Conservation (phyloP, 2,113 vertebrate species). For the Verasper variegatus region DNA sequence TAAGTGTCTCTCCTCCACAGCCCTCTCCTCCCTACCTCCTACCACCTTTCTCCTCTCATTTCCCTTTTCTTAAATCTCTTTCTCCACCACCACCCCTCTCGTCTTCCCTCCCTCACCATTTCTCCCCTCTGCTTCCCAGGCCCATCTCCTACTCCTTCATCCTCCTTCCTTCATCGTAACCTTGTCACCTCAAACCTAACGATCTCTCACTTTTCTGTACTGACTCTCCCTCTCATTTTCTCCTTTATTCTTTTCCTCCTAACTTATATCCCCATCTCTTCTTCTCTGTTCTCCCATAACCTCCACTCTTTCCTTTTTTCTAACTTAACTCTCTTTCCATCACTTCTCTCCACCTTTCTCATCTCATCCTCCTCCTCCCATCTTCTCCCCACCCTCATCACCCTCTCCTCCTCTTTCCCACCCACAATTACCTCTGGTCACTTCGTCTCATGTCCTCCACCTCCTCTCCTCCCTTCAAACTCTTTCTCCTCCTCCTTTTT, state of each 20-base stretch:
- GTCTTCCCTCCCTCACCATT: not conserved
- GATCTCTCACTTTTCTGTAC: too few species aligned
- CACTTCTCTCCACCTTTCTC: too few species aligned
- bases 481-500: not conserved
- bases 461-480: not conserved
- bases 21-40: not conserved
- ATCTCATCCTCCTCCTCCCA: too few species aligned
- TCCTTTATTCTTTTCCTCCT: not conserved
- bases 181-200: not conserved
- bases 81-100: not conserved
- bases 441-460: not conserved
- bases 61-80: constrained; percentile 4
- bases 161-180: not conserved
- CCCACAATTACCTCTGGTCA: too few species aligned
- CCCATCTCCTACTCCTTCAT: not conserved
- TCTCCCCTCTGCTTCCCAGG: too few species aligned
- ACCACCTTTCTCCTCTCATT: not conserved
- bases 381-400: not conserved
- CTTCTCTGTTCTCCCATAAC: not conserved
- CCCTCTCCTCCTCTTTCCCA: not conserved
- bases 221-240: too few species aligned
- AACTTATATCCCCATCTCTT: not conserved
- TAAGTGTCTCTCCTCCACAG: not conserved
- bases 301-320: too few species aligned
- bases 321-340: too few species aligned